Percentiles rank a stretch among this genome's conserved stretches.
phyloP scores from a whole-genome alignment of 2,888 invertebrate species.

The Tiliacea aurago region DNA sequence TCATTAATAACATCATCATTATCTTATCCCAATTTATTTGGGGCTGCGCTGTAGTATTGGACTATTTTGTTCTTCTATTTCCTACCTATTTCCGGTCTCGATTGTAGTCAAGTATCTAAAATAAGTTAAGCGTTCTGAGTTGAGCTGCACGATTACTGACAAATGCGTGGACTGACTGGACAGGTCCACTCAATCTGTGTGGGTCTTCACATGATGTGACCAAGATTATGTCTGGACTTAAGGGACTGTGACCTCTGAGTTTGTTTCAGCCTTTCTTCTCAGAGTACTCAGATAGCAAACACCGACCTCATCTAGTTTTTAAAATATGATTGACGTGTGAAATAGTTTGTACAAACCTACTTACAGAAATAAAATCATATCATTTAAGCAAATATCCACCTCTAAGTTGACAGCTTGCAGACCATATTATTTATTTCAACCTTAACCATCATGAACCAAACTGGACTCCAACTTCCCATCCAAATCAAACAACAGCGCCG shows the following conservation, averaged over 20 bases:
- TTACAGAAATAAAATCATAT: background rate
- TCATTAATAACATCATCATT: background rate
- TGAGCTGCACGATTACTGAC: too few relatives aligned
- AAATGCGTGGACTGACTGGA: too few relatives aligned
- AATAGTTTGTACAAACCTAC: background rate
- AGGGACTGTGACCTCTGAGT: background rate
- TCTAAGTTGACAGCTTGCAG: background rate
- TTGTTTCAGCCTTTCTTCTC: background rate
- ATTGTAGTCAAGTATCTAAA: background rate
- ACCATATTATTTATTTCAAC: background rate
- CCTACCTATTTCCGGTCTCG: background rate
- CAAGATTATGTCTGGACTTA: too few relatives aligned
- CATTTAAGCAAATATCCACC: background rate
- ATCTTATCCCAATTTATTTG: background rate
- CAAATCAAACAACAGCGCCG: background rate
- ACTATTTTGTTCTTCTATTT: background rate
- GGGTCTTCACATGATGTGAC: too few relatives aligned
- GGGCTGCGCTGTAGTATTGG: background rate
- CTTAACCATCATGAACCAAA: background rate
- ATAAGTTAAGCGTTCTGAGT: background rate
- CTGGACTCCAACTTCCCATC: background rate
- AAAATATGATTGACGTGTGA: background rate
- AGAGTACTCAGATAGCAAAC: background rate
- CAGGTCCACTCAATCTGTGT: too few relatives aligned
- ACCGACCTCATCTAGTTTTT: background rate